Evolutionary conservation across 2,113 vertebrate species (phyloP).

Genomic region (Apteryx mantelli): DNA sequence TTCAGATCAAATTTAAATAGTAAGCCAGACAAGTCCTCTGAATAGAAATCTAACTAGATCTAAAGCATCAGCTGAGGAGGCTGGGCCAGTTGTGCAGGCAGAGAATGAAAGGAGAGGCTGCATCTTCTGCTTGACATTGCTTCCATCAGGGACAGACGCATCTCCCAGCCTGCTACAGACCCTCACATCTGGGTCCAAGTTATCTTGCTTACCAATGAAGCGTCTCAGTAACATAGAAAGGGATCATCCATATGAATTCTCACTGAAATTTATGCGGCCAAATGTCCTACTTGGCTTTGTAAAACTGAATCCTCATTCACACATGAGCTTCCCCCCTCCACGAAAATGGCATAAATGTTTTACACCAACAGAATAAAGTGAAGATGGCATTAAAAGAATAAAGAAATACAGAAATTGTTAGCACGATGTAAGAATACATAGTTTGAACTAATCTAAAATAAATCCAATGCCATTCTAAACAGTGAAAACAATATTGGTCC

Average conservation of each 20-base stretch:
- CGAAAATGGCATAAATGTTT: not conserved
- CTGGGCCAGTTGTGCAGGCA: not conserved
- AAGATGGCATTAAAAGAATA: fast-evolving
- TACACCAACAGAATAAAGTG: not conserved
- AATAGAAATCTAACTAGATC: not conserved
- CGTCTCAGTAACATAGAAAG: not conserved
- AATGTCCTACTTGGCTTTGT: slow-evolving; percentile 2
- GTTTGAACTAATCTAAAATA: not conserved
- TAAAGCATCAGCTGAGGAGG: not conserved
- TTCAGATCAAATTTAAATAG: not conserved
- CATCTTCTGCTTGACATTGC: not conserved
- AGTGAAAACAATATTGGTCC: not conserved
- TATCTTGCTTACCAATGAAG: not conserved
- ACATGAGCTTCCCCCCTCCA: not conserved
- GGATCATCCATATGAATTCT: slow-evolving; percentile 2
- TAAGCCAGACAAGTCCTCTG: not conserved
- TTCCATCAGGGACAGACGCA: not conserved
- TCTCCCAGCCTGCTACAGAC: not conserved
- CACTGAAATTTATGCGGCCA: not conserved
- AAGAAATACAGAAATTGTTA: not conserved
- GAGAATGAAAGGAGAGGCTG: not conserved
- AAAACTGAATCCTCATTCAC: not conserved
- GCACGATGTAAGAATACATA: not conserved
- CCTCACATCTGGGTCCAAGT: not conserved
- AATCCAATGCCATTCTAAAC: not conserved